These are phyloP conservation scores for Aphelenchoides besseyi DNA, from an alignment of 1,140 invertebrate genomes.

Conservation along the genomic window DNA sequence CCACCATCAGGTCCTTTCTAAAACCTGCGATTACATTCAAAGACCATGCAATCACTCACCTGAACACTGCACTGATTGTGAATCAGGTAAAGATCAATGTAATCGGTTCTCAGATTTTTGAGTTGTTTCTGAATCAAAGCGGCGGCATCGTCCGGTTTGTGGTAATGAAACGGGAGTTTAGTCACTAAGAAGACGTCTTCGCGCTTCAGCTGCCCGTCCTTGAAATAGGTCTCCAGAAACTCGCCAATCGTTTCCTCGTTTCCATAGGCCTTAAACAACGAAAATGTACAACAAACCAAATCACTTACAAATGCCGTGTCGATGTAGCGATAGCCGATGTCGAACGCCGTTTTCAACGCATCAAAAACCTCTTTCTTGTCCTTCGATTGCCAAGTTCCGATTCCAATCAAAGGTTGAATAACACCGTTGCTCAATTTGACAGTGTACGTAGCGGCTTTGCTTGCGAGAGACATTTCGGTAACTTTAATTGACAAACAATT, in stretches of 20 bases:
- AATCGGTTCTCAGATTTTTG: slow-evolving; percentile 54
- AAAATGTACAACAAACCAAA: not conserved
- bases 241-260: slow-evolving; percentile 65
- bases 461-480: not conserved
- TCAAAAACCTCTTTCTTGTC: slow-evolving; percentile 10
- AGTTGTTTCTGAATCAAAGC: slow-evolving; percentile 59
- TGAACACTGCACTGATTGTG: slow-evolving; percentile 26
- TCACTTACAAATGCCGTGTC: slow-evolving; percentile 68
- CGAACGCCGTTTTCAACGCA: slow-evolving; percentile 69
- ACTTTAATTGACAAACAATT: too few relatives aligned
- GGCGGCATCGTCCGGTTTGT: slow-evolving; percentile 1
- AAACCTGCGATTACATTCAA: not conserved
- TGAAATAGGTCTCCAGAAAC: slow-evolving; percentile 63
- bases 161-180: slow-evolving; percentile 63
- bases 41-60: not conserved
- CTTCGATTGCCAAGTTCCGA: slow-evolving; percentile 64
- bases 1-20: slow-evolving; percentile 12
- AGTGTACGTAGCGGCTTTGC: not conserved
- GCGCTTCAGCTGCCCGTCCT: slow-evolving; percentile 61
- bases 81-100: slow-evolving; percentile 44
- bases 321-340: slow-evolving; percentile 72
- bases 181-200: slow-evolving; percentile 67
- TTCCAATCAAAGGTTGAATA: slow-evolving; percentile 71
- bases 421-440: slow-evolving; percentile 40
- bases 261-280: slow-evolving; percentile 63